Percentiles rank a stretch among this genome's conserved stretches.
phyloP scores from a whole-genome alignment of 2,888 invertebrate genomes.

The Agrypnus murinus region DNA sequence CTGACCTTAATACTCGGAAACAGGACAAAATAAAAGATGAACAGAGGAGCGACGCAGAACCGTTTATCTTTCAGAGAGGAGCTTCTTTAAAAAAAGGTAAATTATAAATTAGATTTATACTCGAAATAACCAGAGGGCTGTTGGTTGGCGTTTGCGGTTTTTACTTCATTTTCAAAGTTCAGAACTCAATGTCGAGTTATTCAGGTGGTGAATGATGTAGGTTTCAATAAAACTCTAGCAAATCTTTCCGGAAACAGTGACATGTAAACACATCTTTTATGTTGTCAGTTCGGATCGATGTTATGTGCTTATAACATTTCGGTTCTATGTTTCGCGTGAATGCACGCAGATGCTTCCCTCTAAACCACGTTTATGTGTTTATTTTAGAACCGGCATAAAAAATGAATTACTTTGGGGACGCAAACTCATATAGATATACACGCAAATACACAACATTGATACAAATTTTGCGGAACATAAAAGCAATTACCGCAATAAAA shows the following conservation, averaged over 20 bases:
- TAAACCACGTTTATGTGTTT: constrained; percentile 23
- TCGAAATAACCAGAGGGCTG: constrained; percentile 8
- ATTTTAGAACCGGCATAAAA: constrained; percentile 28
- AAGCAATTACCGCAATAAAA: constrained; percentile 25
- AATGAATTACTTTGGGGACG: constrained; percentile 30
- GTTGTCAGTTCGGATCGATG: constrained; percentile 26
- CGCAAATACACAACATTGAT: constrained; percentile 16
- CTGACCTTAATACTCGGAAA: constrained; percentile 17
- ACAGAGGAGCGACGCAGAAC: constrained; percentile 7
- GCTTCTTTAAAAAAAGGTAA: constrained; percentile 9
- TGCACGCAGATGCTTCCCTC: constrained; percentile 28
- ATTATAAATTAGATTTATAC: constrained; percentile 30
- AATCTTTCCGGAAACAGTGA: constrained; percentile 15
- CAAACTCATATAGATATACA: background rate
- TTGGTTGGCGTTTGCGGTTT: background rate
- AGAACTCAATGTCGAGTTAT: background rate
- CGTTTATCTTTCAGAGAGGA: constrained; percentile 9
- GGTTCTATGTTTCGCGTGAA: constrained; percentile 17
- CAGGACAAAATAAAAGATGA: constrained; percentile 18
- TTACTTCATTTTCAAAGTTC: constrained; percentile 17
- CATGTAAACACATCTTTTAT: constrained; percentile 32
- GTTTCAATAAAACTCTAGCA: constrained; percentile 16
- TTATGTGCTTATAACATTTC: constrained; percentile 29
- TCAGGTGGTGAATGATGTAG: constrained; percentile 22
- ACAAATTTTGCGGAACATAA: constrained; percentile 18